Percentiles rank a stretch among this genome's conserved stretches.
Conservation (phyloP, 1,140 invertebrate species). For the Apis cerana region DNA sequence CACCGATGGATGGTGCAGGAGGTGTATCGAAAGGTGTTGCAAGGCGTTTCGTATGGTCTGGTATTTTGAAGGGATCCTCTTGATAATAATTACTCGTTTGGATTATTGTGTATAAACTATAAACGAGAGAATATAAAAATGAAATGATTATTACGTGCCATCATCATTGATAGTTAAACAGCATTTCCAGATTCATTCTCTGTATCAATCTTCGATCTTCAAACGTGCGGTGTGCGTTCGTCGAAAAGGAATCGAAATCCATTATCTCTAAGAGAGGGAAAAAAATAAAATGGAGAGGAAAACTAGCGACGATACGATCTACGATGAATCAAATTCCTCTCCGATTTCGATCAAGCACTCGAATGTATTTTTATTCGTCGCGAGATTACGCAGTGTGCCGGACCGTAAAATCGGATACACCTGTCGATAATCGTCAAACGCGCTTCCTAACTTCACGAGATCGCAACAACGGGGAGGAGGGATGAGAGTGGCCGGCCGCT, state of each 20-base stretch:
- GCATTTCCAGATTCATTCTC: too few species aligned
- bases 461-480: not conserved
- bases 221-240: too few species aligned
- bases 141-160: too few species aligned
- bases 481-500: constrained; percentile 14
- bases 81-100: not conserved
- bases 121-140: too few species aligned
- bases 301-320: not conserved
- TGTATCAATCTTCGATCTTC: too few species aligned
- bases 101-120: too few species aligned
- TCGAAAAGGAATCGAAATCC: not conserved
- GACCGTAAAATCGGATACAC: constrained; percentile 11
- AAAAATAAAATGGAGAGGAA: not conserved
- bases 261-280: not conserved
- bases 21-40: not conserved
- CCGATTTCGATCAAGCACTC: not conserved
- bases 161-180: too few species aligned
- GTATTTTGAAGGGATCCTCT: too few species aligned
- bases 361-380: not conserved
- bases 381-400: not conserved
- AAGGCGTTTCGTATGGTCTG: accelerated
- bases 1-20: not conserved
- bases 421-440: constrained; percentile 50
- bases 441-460: constrained; percentile 19
- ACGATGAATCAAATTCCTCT: not conserved